A percentile compares a stretch with the other conserved stretches of the same genome.
phyloP scores from a whole-genome alignment of 2,113 vertebrate genomes.

The Pituophis catenifer region DNA sequence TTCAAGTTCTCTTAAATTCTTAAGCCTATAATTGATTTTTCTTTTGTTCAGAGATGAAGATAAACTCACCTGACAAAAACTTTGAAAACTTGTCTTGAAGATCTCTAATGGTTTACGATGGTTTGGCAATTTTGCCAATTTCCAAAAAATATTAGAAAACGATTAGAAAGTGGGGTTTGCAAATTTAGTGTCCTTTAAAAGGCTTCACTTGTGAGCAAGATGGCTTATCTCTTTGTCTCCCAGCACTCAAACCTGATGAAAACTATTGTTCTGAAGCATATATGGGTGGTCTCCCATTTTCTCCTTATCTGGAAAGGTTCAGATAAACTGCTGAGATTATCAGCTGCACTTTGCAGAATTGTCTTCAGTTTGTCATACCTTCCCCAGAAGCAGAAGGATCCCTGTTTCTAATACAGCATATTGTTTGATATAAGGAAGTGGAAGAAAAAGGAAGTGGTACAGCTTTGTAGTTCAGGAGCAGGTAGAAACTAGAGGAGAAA shows the following conservation, averaged over 20 bases:
- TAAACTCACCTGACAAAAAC: too few species aligned
- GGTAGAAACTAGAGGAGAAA: not conserved
- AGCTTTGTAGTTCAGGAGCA: not conserved
- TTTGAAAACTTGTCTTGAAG: too few species aligned
- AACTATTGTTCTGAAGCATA: not conserved
- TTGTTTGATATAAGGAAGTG: not conserved
- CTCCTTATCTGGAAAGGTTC: not conserved
- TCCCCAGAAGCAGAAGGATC: not conserved
- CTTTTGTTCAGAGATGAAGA: too few species aligned
- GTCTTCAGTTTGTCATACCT: not conserved
- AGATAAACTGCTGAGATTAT: not conserved
- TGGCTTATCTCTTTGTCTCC: not conserved
- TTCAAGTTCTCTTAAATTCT: too few species aligned
- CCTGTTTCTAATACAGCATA: not conserved
- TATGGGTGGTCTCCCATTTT: too few species aligned
- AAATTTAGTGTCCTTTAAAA: not conserved
- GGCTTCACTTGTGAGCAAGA: not conserved
- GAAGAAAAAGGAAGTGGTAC: not conserved
- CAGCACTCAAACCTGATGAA: not conserved
- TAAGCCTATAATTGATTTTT: too few species aligned
- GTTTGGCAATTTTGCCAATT: too few species aligned
- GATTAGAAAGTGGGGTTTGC: not conserved
- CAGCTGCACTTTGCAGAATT: not conserved
- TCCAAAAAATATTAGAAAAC: too few species aligned
- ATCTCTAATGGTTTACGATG: too few species aligned